Evolutionary conservation across 2,888 invertebrate species (phyloP).

Genomic region (Leucozona laternaria): DNA sequence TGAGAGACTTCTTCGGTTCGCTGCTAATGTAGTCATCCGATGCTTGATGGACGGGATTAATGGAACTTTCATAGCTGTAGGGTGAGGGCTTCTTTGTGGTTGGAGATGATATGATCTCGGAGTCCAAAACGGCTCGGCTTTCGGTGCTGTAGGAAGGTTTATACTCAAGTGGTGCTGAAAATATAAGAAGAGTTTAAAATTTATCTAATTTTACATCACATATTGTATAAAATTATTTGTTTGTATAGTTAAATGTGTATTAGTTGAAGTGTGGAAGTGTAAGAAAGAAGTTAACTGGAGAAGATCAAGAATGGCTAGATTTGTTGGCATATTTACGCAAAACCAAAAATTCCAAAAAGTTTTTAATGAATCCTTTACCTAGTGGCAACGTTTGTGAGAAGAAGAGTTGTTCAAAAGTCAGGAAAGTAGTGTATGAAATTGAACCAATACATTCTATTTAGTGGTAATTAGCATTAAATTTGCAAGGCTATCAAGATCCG

Average conservation of each 20-base stretch:
- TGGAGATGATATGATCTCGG: constrained; percentile 72
- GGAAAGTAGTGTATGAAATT: too few species aligned
- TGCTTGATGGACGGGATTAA: constrained; percentile 65
- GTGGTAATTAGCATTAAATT: too few species aligned
- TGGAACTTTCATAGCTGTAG: constrained; percentile 77
- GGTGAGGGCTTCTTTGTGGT: constrained; percentile 76
- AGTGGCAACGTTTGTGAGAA: too few species aligned
- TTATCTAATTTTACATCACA: background rate
- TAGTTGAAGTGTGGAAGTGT: background rate
- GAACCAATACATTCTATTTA: too few species aligned
- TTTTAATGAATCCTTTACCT: too few species aligned
- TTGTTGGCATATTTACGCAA: too few species aligned
- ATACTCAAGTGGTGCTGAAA: constrained; percentile 82
- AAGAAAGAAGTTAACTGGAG: too few species aligned
- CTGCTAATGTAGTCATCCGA: constrained; percentile 76
- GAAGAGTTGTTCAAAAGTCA: too few species aligned
- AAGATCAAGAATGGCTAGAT: too few species aligned
- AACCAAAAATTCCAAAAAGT: too few species aligned
- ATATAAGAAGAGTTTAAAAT: background rate
- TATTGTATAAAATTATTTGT: background rate
- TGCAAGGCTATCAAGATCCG: too few species aligned
- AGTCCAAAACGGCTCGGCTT: constrained; percentile 78
- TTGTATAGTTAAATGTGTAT: background rate
- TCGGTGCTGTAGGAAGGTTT: constrained; percentile 82
- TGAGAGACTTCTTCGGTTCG: constrained; percentile 74